Base-by-base conservation (phyloP, 2,113 vertebrate species). In the Xiphorhynchus elegans region DNA sequence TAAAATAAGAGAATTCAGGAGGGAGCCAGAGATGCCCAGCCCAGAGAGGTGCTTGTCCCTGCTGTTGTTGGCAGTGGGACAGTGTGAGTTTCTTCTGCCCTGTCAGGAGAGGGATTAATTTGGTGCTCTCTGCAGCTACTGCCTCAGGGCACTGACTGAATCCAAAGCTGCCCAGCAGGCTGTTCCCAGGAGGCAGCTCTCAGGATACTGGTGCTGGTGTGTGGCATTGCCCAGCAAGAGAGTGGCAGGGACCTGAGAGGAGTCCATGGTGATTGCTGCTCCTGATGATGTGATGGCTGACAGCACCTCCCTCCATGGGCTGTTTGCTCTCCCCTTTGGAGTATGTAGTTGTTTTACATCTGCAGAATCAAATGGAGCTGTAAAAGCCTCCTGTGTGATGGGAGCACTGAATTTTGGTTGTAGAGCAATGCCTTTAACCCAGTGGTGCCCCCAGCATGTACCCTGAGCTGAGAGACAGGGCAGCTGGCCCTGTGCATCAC, bases 401-500 rank as follows among this genome's bases (percentile, higher is more conserved):
- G 18, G 59, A 21, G 42, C 60, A 3, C 40, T 66, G 26, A 14
- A 47, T 26, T 12, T 47, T 84, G 68, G 33, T 64, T 49, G 29
- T 3, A 9, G 44, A 79, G 31, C 47, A 1, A 0, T 37, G 35
- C 33, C 33, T 49, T n/a, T 72, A 47, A 19, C 25, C 29, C 47
- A 1, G 1, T 37, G 66, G 7, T 39, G 89, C 12, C n/a, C 39
- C 4, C 56, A 55, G 0, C 1, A 1, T 37, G 17, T 62, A 2
- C 39, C 42, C 31, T 53, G 68, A 42, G 50, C 73, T 23, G 10
- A 3, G 5, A 42, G 24, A 29, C 29, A 23, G 77, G 26, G 6
- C 37, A 26, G 42, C 78, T 55, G 53, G 10, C 58, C 49, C 0
- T 1, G 10, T 11, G 44, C 29, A 5, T 39, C 58, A 6, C 47